These are phyloP conservation scores for Micromys minutus DNA, from an alignment of 2,113 vertebrate species.

Conservation along the genomic window DNA sequence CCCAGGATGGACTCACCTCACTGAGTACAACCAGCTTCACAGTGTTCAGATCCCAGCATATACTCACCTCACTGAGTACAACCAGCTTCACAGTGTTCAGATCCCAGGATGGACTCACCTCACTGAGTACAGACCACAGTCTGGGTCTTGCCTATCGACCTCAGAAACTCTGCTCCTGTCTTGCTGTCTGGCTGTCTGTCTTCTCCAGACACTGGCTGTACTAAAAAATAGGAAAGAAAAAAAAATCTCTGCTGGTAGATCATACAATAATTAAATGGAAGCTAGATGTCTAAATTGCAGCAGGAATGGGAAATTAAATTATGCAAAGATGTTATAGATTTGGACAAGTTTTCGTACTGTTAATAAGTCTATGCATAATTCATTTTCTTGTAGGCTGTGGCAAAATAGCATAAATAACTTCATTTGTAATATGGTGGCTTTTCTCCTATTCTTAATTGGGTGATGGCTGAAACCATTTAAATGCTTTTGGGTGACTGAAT, in stretches of 20 bases:
- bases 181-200: neutral
- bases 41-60: too few species aligned
- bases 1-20: neutral
- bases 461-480: constrained; percentile 74
- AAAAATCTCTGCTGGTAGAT: constrained; percentile 42
- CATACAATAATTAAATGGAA: constrained; percentile 75
- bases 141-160: neutral
- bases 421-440: constrained; percentile 72
- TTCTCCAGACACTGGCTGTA: neutral
- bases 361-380: constrained; percentile 80
- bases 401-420: constrained; percentile 77
- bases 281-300: constrained; percentile 67
- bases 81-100: too few species aligned
- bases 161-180: neutral
- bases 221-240: constrained; percentile 1
- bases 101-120: neutral
- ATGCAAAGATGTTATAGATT: constrained; percentile 68
- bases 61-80: too few species aligned
- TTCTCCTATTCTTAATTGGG: constrained; percentile 74
- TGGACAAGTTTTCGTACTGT: constrained; percentile 72
- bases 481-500: constrained; percentile 72
- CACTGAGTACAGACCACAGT: neutral
- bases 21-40: too few species aligned
- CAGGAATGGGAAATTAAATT: constrained; percentile 75
- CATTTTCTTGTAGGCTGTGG: constrained; percentile 77